Evolutionary conservation across 2,888 invertebrate species (phyloP).

Genomic region (Sympetrum striolatum): DNA sequence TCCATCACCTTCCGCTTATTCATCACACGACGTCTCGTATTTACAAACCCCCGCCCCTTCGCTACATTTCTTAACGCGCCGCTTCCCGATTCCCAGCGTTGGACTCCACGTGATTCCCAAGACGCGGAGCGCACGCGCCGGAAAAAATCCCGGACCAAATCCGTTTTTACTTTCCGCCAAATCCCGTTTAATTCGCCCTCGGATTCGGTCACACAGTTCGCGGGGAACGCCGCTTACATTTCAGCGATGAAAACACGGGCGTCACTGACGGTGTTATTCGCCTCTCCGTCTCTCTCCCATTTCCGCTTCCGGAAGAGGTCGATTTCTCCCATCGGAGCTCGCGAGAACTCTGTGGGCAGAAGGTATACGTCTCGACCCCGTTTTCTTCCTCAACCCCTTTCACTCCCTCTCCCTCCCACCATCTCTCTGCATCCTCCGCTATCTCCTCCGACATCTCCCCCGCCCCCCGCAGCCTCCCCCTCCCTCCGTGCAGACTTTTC

Average conservation of each 20-base stretch:
- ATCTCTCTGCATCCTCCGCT: background rate
- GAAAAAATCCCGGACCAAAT: background rate
- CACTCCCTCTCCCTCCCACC: conserved; percentile 2
- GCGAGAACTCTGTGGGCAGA: background rate
- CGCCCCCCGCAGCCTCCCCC: background rate
- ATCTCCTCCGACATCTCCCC: background rate
- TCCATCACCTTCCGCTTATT: background rate
- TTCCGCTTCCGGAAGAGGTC: conserved; percentile 29
- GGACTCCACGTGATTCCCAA: background rate
- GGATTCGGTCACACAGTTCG: background rate
- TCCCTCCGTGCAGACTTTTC: background rate
- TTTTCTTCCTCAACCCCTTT: background rate
- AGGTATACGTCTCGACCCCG: background rate
- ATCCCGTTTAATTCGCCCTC: background rate
- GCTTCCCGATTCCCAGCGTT: background rate
- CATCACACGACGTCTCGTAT: background rate
- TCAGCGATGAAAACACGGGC: background rate
- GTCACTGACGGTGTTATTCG: background rate
- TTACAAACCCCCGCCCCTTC: background rate
- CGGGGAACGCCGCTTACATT: background rate
- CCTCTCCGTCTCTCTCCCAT: background rate
- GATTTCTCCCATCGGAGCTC: background rate
- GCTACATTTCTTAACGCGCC: background rate
- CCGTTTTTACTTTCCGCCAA: background rate
- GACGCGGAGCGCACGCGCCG: background rate